Evolutionary conservation across 92 coral and sea anemone genomes (phyloP), one percentile per base, ranked within the genome.

Genomic region (Hydrozoanthus gracilis): DNA sequence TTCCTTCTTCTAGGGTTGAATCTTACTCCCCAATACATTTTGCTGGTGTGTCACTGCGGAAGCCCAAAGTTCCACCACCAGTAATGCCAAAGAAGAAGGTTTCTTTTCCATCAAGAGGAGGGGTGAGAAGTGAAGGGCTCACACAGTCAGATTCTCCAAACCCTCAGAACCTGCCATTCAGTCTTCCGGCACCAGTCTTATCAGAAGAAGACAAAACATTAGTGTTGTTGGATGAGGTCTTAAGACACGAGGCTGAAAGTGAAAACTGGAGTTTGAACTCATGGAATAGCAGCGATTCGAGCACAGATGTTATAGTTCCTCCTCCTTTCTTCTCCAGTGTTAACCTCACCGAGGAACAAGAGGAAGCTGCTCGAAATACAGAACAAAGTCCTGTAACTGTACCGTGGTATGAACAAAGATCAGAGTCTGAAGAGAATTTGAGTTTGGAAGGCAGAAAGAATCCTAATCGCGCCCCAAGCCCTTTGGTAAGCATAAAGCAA

Each of bases 261-360:
- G 98, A 94, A 73, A 97, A 95, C 66, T 97, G 99, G 99, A 95
- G 98, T 79, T 91, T 95, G 77, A 95, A 92, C 52, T 97, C 99
- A 14, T 97, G 99, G 99, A 93, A 93, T 60, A 95, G 95, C 79
- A 95, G 95, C 69, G 98, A 95, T 71, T 95, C 98, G 39, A 91
- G 95, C 79, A 76, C 88, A 2, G 98, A 95, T 44, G 89, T 91
- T 7, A 78, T 83, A 72, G 88, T 92, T 62, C 88, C 92, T 44
- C 94, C 95, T 11, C 94, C 94, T 49, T 89, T 89, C 13, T 82
- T 78, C 76, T 39, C 71, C 50, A 48, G 60, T 65, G 87, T 12
- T 44, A 77, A 70, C 58, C 44, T 86, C 48, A 51, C 77, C 39
- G 83, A 66, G 50, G 88, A 90, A 61, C 86, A 73, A 73, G 61